Percentiles rank a stretch among this genome's conserved stretches.
phyloP scores from a whole-genome alignment of 2,888 invertebrate genomes.

The Lagria hirta region DNA sequence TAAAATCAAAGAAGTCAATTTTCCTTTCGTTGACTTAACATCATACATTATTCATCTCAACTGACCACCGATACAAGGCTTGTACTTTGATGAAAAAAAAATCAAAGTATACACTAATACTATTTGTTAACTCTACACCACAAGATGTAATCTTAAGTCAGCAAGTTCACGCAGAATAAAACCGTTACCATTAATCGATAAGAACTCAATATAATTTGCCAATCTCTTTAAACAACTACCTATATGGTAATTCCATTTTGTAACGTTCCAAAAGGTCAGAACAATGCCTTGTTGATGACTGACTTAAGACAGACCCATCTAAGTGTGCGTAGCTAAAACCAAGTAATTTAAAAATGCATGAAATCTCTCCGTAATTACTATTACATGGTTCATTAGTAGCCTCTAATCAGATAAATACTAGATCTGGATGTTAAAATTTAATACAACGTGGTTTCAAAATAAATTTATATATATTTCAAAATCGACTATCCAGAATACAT shows the following conservation, averaged over 20 bases:
- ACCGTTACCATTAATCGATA: conserved; percentile 25
- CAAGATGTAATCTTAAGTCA: conserved; percentile 22
- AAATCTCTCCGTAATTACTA: conserved; percentile 15
- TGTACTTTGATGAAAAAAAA: too few relatives aligned
- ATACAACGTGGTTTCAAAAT: too few relatives aligned
- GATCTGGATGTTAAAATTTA: too few relatives aligned
- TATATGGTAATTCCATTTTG: too few relatives aligned
- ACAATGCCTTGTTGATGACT: conserved; percentile 25
- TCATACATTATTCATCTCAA: too few relatives aligned
- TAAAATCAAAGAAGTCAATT: conserved; percentile 4
- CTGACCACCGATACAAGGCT: too few relatives aligned
- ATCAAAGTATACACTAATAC: conserved; percentile 11
- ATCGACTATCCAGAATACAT: too few relatives aligned
- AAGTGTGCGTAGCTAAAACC: conserved; percentile 24
- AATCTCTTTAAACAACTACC: too few relatives aligned
- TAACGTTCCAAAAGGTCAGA: conserved; percentile 22
- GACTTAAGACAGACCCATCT: conserved; percentile 16
- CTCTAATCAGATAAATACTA: conserved; percentile 17
- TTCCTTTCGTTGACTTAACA: too few relatives aligned
- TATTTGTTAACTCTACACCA: conserved; percentile 8
- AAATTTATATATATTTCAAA: too few relatives aligned
- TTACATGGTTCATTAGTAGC: conserved; percentile 18
- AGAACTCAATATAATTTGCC: conserved; percentile 20
- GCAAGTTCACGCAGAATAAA: conserved; percentile 21
- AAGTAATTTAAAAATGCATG: conserved; percentile 25